A percentile compares a stretch with the other conserved stretches of the same genome.
phyloP scores from a whole-genome alignment of 2,888 invertebrate genomes.

The Campoplex nolae region DNA sequence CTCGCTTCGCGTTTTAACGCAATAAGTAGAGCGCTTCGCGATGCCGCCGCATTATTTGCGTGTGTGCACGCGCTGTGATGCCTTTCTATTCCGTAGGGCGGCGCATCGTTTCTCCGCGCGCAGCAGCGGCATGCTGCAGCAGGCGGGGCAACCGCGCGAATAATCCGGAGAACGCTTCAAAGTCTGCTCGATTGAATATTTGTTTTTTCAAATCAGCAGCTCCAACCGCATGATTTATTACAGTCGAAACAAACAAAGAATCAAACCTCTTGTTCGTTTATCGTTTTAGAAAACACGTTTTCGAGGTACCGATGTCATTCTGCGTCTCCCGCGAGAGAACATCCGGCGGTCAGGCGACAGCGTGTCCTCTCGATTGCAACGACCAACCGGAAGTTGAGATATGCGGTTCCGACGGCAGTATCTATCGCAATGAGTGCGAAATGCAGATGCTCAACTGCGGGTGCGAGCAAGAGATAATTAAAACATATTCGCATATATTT shows the following conservation, averaged over 20 bases:
- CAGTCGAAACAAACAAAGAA: too few species aligned
- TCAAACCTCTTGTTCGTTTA: conserved; percentile 10
- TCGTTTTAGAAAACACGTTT: conserved; percentile 92
- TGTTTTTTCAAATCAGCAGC: too few species aligned
- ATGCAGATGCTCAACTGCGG: conserved; percentile 95
- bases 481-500: neutral
- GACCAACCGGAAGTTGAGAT: conserved; percentile 90
- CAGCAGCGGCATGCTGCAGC: too few species aligned
- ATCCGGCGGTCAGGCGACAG: conserved; percentile 87
- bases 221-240: too few species aligned
- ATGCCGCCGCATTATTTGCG: too few species aligned
- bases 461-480: conserved; percentile 85
- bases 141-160: too few species aligned
- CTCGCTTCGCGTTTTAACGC: neutral
- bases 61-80: too few species aligned
- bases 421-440: conserved; percentile 95
- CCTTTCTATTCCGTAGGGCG: too few species aligned
- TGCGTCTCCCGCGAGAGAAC: conserved; percentile 93
- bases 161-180: too few species aligned
- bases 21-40: neutral
- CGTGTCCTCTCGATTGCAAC: conserved; percentile 91
- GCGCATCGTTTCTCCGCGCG: too few species aligned
- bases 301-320: conserved; percentile 96
- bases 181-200: too few species aligned
- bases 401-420: conserved; percentile 95